Base-by-base conservation (phyloP, 1,140 invertebrate genomes). In the Zophobas atratus region DNA sequence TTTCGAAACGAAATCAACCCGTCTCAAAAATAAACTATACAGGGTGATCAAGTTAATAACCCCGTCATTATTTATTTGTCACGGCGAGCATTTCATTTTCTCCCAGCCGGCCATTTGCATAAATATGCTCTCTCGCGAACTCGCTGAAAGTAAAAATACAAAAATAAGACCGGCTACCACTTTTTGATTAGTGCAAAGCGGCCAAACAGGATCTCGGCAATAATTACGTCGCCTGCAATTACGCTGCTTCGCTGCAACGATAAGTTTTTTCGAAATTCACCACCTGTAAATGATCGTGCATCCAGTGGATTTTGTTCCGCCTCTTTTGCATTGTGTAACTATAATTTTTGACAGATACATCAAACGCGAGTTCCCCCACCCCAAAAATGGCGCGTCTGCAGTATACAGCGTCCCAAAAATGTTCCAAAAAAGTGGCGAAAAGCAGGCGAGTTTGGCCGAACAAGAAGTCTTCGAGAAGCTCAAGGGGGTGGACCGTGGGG, bases 381-480 rank as follows among this genome's bases (percentile, higher is more conserved):
- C 79, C 5, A 6, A 48, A 34, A 49, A 75, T 2, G 57, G 63
- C 34, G 56, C 75, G 20, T 79, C 57, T 1, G 74, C 70, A 5
- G 79, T 81, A 20, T 84, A 86, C 75, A 83, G 82, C 46, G 81
- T 86, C 35, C 85, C 85, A 6, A 79, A 73, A 57, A 75, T 67
- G 1, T 86, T 85, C 75, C 73, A 77, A 35, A 81, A 81, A 46
- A 76, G 60, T 8, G 84, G 84, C 32, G 82, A 86, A 80, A 74
- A 80, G 32, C 86, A 87, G 75, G 86, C 83, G 32, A 81, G 77
- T 51, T 57, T 80, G 55, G 86, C 86, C 34, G 86, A 87, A 78
- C 33, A 82, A 67, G 49, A 77, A n/a, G 80, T 84, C 5, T 85
- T 86, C 77, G 41, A 80, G 34, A 73, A 82, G 39, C 74, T 87